A percentile compares a stretch with the other conserved stretches of the same genome.
phyloP scores from a whole-genome alignment of 2,888 invertebrate species.

The Petrolisthes manimaculis region DNA sequence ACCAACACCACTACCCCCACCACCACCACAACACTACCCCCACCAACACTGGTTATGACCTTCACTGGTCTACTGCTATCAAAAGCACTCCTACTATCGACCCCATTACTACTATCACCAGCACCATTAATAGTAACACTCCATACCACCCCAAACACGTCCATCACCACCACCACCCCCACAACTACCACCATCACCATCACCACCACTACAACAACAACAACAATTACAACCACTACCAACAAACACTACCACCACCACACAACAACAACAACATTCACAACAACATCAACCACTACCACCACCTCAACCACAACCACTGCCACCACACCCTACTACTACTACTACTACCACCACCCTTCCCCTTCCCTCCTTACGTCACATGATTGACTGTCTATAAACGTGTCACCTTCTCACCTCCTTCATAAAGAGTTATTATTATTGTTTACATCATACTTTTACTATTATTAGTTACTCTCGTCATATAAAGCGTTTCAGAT shows the following conservation, averaged over 20 bases:
- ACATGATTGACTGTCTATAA: no score
- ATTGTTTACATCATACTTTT: no score
- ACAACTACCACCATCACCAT: background rate
- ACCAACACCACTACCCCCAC: background rate
- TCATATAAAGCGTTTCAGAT: no score
- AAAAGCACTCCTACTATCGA: background rate
- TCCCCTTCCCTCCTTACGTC: no score
- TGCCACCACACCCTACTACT: background rate
- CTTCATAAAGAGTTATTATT: no score
- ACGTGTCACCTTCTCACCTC: no score
- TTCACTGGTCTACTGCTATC: background rate
- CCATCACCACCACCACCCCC: slow-evolving; percentile 6
- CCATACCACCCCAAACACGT: background rate
- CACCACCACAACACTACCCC: background rate
- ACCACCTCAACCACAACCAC: background rate
- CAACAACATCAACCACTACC: background rate
- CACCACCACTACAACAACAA: slow-evolving; percentile 13
- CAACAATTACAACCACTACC: no score
- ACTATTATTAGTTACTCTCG: no score
- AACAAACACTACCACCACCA: background rate
- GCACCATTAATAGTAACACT: background rate
- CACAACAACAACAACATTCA: background rate
- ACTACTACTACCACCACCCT: no score
- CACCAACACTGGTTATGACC: background rate
- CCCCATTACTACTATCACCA: background rate